Evolutionary conservation across 2,113 vertebrate species (phyloP), one percentile per base, ranked within the genome.

Genomic region (Trematomus loennbergii): DNA sequence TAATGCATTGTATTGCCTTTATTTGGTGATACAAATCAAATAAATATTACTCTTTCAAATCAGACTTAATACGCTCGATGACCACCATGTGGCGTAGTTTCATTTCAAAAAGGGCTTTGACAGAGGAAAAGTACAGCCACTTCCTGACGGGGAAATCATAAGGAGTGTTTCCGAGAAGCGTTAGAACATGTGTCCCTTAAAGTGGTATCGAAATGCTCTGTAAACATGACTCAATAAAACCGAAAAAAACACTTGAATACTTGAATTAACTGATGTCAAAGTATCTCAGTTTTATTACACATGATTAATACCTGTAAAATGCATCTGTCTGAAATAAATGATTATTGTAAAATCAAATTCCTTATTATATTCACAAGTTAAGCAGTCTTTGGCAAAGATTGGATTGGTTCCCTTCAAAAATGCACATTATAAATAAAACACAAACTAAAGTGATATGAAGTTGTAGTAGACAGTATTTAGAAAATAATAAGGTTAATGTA

Each of bases 101-200:
- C 79, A n/a, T 78, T 50, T 43, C 0, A 74, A 20, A 70, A 12
- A n/a, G 0, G 40, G 8, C 16, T 13, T 2, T 0, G 54, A 20
- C 1, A 76, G 46, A 68, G 87, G 78, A 88, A 90, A 89, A 91
- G 67, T 87, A 84, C 85, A 65, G 57, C n/a, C 53, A 58, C 70
- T 72, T 80, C 74, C 71, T 55, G 40, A 20, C 71, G 10, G 58
- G 64, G 76, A 76, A 73, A 72, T 81, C 63, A 66, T 36, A 15
- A 40, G 65, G 52, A 70, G 71, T 16, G 33, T 76, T 93, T 86
- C 82, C 61, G 43, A 86, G 88, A 91, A 87, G 65, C 79, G 48
- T 75, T 70, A 73, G 74, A 7, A 66, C 79, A 83, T 75, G 48
- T 59, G 78, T 69, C 36, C 63, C 29, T 46, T 29, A 50, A 25